Evolutionary conservation across 1,140 invertebrate species (phyloP).

Genomic region (Hyposmocoma kahamanoa): DNA sequence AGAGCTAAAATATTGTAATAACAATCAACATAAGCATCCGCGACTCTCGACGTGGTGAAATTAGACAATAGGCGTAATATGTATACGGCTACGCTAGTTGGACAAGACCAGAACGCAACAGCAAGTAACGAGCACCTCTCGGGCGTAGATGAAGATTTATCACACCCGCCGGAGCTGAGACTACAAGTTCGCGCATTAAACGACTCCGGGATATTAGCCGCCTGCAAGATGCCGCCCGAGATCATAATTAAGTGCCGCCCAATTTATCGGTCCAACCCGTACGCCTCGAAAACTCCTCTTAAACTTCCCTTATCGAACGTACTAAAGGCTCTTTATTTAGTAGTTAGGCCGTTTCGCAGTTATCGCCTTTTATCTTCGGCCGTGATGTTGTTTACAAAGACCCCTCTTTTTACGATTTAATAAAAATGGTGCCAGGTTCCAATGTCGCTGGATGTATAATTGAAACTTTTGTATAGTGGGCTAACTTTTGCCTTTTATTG

Average conservation of each 20-base stretch:
- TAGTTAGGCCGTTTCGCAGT: constrained; percentile 56
- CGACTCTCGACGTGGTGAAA: too few species aligned
- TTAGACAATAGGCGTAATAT: too few species aligned
- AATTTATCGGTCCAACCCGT: constrained; percentile 69
- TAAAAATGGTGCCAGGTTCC: constrained; percentile 4
- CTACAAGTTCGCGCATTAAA: constrained; percentile 73
- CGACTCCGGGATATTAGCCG: constrained; percentile 69
- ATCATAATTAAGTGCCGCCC: constrained; percentile 73
- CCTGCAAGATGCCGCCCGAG: constrained; percentile 71
- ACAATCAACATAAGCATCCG: too few species aligned
- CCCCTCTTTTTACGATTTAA: constrained; percentile 6
- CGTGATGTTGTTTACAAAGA: constrained; percentile 13
- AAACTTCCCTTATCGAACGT: constrained; percentile 69
- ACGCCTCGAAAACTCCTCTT: constrained; percentile 62
- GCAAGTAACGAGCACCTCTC: too few species aligned
- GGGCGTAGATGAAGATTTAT: constrained; percentile 65
- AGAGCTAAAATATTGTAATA: too few species aligned
- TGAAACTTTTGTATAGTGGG: too few species aligned
- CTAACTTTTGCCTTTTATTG: constrained; percentile 1
- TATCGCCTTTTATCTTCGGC: constrained; percentile 56
- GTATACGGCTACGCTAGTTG: constrained; percentile 15
- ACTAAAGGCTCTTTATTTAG: constrained; percentile 68
- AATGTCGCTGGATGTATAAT: background rate
- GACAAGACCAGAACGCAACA: constrained; percentile 30
- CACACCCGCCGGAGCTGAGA: constrained; percentile 62